phyloP scores from a whole-genome alignment of 2,797 vertebrate genomes.

The Clarias pachynema region DNA sequence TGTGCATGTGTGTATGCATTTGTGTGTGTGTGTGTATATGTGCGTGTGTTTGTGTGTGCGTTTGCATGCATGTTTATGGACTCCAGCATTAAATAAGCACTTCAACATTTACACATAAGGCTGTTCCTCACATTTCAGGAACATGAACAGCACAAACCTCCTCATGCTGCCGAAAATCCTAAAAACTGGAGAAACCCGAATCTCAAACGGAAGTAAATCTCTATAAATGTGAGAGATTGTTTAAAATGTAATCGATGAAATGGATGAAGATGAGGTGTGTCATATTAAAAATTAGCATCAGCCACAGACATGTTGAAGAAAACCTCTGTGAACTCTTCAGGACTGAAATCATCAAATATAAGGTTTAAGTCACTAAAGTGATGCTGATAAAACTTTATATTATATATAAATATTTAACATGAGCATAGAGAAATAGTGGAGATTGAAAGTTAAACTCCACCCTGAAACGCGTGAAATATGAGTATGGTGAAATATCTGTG shows the following conservation, averaged over 20 bases:
- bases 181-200: not conserved
- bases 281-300: not conserved
- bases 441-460: conserved; percentile 1
- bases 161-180: not conserved
- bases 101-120: conserved; percentile 50
- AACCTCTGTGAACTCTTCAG: not conserved
- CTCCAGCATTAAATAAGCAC: conserved; percentile 54
- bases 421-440: not conserved
- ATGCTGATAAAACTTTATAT: not conserved
- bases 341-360: not conserved
- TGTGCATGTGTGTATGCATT: conserved; percentile 13
- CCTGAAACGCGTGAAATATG: not conserved
- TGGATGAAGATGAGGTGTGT: not conserved
- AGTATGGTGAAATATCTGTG: not conserved
- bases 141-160: conserved; percentile 3
- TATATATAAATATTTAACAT: not conserved
- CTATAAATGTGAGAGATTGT: not conserved
- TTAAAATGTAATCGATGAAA: not conserved
- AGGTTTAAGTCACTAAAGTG: not conserved
- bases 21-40: conserved; percentile 10
- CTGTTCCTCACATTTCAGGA: conserved; percentile 33
- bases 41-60: not conserved
- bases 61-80: conserved; percentile 42
- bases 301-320: not conserved
- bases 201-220: not conserved